Percentiles rank a stretch among this genome's conserved stretches.
Conservation (phyloP, 1,140 invertebrate genomes). For the Chelonus insularis region DNA sequence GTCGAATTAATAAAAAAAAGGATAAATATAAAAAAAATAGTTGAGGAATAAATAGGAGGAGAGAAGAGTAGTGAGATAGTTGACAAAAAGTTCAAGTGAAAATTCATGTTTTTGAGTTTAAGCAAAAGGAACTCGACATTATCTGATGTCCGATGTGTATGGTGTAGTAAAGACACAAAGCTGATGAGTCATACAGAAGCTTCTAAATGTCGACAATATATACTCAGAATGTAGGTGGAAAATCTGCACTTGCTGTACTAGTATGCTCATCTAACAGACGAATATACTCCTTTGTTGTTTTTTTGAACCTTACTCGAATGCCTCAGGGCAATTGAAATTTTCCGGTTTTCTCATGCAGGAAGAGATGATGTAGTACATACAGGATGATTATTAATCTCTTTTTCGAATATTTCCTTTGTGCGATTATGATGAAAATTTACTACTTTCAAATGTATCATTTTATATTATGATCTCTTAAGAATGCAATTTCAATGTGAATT, state of each 20-base stretch:
- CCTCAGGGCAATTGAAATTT: conserved; percentile 47
- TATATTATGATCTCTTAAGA: no score
- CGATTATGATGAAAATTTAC: background rate
- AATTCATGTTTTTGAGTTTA: conserved; percentile 58
- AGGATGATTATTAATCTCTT: conserved; percentile 2
- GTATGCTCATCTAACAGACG: background rate
- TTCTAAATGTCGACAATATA: conserved; percentile 50
- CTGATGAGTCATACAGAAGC: conserved; percentile 56
- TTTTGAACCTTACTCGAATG: conserved; percentile 1
- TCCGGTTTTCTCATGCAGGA: conserved; percentile 30
- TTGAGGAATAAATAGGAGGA: background rate
- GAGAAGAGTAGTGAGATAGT: conserved; percentile 38
- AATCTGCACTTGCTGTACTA: conserved; percentile 35
- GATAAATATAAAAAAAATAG: no score
- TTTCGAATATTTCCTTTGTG: background rate
- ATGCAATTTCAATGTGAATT: no score
- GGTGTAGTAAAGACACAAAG: conserved; percentile 49
- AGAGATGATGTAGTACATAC: conserved; percentile 32
- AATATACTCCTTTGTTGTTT: conserved; percentile 28
- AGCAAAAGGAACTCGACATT: conserved; percentile 37
- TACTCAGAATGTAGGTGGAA: background rate
- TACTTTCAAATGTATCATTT: no score
- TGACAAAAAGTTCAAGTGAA: conserved; percentile 59
- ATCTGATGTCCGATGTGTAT: conserved; percentile 29
- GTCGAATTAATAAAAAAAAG: no score